These are phyloP conservation scores for Anolis carolinensis DNA, from an alignment of 2,113 vertebrate genomes.

Conservation along the genomic window DNA sequence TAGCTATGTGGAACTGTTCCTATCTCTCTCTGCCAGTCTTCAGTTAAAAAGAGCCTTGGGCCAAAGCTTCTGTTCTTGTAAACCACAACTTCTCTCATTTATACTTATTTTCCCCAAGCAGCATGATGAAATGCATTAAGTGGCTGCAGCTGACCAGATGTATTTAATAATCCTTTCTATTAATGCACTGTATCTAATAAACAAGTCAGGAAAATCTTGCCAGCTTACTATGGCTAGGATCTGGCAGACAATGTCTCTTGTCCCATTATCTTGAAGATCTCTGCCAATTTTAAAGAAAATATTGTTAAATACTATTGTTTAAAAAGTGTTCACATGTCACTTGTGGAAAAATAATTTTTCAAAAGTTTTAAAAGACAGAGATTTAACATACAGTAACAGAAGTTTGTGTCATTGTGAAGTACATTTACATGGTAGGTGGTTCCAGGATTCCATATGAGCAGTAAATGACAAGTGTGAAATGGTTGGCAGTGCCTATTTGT, in stretches of 20 bases:
- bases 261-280: background rate
- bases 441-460: too few species aligned
- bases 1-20: background rate
- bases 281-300: background rate
- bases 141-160: background rate
- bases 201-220: background rate
- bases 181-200: background rate
- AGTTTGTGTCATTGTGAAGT: too few species aligned
- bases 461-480: too few species aligned
- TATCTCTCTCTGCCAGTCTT: background rate
- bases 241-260: too few species aligned
- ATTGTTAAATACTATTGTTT: background rate
- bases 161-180: background rate
- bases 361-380: background rate
- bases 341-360: background rate
- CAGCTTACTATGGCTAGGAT: background rate
- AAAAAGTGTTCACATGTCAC: background rate
- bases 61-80: background rate
- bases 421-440: too few species aligned
- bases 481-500: too few species aligned
- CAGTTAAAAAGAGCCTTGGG: background rate
- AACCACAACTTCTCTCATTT: background rate
- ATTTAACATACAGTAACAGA: too few species aligned
- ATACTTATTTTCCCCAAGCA: background rate
- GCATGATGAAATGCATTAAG: background rate